Evolutionary conservation across 23 tunicate genomes (phyloP), one percentile per base, ranked within the genome.

Genomic region (Ascidia mentula): DNA sequence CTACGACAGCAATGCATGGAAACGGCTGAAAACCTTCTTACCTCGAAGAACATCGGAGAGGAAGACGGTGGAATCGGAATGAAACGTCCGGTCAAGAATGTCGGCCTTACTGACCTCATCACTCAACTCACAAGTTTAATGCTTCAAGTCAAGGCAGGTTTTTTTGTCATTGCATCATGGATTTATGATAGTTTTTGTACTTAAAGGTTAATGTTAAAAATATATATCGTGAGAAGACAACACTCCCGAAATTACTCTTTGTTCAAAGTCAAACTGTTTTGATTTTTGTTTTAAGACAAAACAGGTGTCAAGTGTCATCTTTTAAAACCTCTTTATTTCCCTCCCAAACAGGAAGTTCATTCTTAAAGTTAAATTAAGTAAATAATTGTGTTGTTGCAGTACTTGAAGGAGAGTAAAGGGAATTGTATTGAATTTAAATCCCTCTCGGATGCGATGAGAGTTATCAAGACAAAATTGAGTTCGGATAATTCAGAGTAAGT

Each of bases 361-460:
- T n/a, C n/a, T n/a, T n/a, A n/a, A n/a, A n/a, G n/a, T n/a, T n/a
- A n/a, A n/a, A 53, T 53, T 26, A 26, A 53, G 24, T 9, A 20
- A 42, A 42, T 42, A 42, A 9, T 42, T 42, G 53, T 42, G 53
- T 65, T 20, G 17, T 17, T 18, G 24, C 74, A 70, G 46, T 85
- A 32, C 38, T 76, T 90, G 34, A 84, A 84, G 77, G 96, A 90
- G 77, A 90, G 72, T 78, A 81, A 74, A 33, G 96, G 86, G 15
- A 86, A 40, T 36, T 82, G 90, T 24, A 74, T 76, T 39, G 97
- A 91, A 40, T 91, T 79, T 59, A 91, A 86, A 82, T 85, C 97
- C 0, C 78, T 91, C 6, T 81, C 85, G 6, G 97, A 91, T 61
- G 72, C 97, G 0, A 82, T 91, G 90, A 82, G 86, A 37, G 87